A percentile compares a stretch with the other conserved stretches of the same genome.
Evolutionary conservation across 2,888 invertebrate genomes (phyloP).

Genomic region (Nemotelus pantherinus): DNA sequence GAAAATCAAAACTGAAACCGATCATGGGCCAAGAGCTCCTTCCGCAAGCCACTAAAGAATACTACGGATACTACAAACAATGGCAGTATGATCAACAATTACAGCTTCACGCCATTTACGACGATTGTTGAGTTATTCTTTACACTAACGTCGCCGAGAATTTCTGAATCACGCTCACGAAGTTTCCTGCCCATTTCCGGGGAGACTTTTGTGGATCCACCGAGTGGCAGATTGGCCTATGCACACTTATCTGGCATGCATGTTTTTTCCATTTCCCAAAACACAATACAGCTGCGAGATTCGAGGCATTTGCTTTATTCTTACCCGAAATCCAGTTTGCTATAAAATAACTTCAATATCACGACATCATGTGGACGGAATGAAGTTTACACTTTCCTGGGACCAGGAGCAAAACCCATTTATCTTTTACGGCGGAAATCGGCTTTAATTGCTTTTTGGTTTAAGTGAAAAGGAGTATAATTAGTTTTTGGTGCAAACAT

Average conservation of each 20-base stretch:
- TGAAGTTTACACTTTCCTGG: constrained; percentile 33
- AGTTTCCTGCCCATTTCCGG: constrained; percentile 24
- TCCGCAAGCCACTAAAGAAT: no score
- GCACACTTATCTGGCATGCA: neutral
- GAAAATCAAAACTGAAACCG: no score
- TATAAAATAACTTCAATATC: neutral
- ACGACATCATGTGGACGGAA: neutral
- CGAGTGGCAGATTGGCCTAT: neutral
- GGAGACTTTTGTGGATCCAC: constrained; percentile 9
- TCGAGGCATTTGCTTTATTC: neutral
- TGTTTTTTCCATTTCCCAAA: constrained; percentile 1
- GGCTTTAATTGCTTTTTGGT: constrained; percentile 48
- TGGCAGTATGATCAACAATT: no score
- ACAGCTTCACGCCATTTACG: no score
- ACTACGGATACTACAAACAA: no score
- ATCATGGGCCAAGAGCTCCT: no score
- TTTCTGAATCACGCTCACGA: neutral
- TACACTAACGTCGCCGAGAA: neutral
- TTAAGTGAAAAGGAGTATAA: constrained; percentile 42
- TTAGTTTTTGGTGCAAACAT: constrained; percentile 35
- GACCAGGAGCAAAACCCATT: constrained; percentile 36
- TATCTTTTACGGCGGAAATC: constrained; percentile 48
- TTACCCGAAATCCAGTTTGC: neutral
- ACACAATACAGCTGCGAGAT: neutral
- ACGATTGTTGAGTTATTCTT: neutral